Conservation (phyloP, 1,140 invertebrate genomes). For the Drosophila funebris region DNA sequence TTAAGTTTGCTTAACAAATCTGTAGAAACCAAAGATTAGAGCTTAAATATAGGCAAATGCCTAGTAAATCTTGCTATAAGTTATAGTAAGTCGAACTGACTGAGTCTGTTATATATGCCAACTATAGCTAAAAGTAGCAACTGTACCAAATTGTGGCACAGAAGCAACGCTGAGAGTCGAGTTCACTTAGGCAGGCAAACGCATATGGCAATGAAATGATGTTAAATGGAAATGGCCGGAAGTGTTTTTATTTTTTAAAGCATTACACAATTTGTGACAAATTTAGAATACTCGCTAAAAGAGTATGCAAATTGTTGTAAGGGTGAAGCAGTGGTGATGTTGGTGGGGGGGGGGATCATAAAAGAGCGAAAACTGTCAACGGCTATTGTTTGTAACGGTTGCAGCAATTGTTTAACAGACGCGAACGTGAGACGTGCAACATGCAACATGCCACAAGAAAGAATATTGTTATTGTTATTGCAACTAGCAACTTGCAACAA, state of each 20-base stretch:
- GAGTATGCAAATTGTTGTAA: not conserved
- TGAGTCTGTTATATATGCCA: too few relatives aligned
- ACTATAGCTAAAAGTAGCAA: too few relatives aligned
- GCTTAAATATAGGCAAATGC: too few relatives aligned
- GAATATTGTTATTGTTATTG: not conserved
- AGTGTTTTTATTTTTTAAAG: not conserved
- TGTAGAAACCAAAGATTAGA: too few relatives aligned
- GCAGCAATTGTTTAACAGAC: constrained; percentile 17
- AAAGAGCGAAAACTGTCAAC: constrained; percentile 2
- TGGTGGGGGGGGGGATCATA: too few relatives aligned
- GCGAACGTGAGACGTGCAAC: not conserved
- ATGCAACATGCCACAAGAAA: not conserved
- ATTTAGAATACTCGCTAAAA: not conserved
- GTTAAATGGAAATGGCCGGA: not conserved
- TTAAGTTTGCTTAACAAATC: too few relatives aligned
- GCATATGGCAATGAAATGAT: not conserved
- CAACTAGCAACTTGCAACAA: constrained; percentile 6
- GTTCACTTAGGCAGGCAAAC: not conserved
- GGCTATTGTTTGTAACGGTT: constrained; percentile 15
- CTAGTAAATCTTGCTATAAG: too few relatives aligned
- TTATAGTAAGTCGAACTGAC: too few relatives aligned
- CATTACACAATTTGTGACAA: not conserved
- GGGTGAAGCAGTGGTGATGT: not conserved
- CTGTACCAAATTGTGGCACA: too few relatives aligned
- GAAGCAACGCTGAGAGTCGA: too few relatives aligned